These are phyloP conservation scores for Netelia fuscicornis DNA, from an alignment of 2,888 invertebrate genomes.

Conservation along the genomic window DNA sequence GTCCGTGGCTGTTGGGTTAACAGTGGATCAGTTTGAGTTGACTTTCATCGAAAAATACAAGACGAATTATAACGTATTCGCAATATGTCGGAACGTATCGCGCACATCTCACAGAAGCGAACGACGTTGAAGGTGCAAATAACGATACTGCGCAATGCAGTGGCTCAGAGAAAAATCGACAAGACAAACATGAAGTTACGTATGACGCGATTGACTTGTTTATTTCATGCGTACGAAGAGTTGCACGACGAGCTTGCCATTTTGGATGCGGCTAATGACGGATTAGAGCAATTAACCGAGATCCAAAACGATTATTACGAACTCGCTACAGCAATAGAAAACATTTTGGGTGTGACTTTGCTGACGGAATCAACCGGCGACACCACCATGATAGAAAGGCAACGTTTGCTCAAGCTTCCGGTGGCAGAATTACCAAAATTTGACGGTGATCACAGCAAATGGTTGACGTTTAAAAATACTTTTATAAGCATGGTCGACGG, in stretches of 20 bases:
- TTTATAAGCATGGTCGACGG: slow-evolving; percentile 60
- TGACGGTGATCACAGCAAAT: slow-evolving; percentile 63
- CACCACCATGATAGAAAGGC: slow-evolving; percentile 47
- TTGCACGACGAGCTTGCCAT: slow-evolving; percentile 36
- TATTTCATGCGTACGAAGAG: slow-evolving; percentile 36
- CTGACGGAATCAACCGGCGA: slow-evolving; percentile 44
- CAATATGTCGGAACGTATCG: slow-evolving; percentile 42
- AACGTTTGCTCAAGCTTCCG: slow-evolving; percentile 50
- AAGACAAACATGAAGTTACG: slow-evolving; percentile 32
- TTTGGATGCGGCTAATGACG: slow-evolving; percentile 13
- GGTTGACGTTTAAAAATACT: slow-evolving; percentile 56
- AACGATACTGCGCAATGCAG: slow-evolving; percentile 33
- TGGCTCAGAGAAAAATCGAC: slow-evolving; percentile 40
- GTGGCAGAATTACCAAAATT: slow-evolving; percentile 64
- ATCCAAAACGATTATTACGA: slow-evolving; percentile 51
- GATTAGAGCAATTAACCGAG: slow-evolving; percentile 24
- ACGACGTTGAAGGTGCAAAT: slow-evolving; percentile 35
- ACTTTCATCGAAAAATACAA: not conserved
- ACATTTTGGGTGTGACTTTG: slow-evolving; percentile 31
- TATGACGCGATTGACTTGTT: slow-evolving; percentile 2
- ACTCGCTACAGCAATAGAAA: slow-evolving; percentile 38
- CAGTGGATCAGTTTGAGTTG: no score
- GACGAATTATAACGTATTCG: not conserved
- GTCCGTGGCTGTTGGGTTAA: no score
- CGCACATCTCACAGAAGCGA: slow-evolving; percentile 48